phyloP scores from a whole-genome alignment of 2,888 invertebrate species.

The Tiliacea aurago region DNA sequence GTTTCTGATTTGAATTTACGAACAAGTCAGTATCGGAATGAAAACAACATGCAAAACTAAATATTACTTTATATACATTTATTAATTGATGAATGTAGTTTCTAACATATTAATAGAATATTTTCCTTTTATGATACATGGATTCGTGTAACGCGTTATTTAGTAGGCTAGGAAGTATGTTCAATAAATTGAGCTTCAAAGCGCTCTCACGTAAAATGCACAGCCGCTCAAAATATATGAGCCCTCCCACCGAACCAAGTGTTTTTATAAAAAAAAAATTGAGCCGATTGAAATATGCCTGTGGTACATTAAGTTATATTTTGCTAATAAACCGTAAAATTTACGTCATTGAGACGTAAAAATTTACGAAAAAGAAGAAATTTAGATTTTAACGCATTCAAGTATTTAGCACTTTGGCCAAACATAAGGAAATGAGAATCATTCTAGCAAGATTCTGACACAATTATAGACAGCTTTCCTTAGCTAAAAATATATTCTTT shows the following conservation, averaged over 20 bases:
- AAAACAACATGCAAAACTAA: neutral
- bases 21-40: neutral
- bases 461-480: neutral
- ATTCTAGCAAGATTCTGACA: neutral
- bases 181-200: conserved; percentile 42
- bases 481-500: neutral
- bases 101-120: neutral
- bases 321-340: neutral
- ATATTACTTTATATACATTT: neutral
- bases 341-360: neutral
- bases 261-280: conserved; percentile 16
- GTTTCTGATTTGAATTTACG: neutral
- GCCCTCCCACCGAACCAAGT: conserved; percentile 19
- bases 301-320: conserved; percentile 12
- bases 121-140: conserved; percentile 2
- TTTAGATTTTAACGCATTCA: neutral
- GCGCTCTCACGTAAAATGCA: conserved; percentile 44
- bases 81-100: neutral
- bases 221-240: conserved; percentile 48
- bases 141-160: conserved; percentile 3
- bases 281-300: neutral
- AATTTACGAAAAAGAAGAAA: neutral
- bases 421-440: neutral
- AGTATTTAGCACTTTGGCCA: neutral
- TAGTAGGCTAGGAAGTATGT: conserved; percentile 18